These are phyloP conservation scores for Trissolcus brochymenae DNA, from an alignment of 2,888 invertebrate genomes.

Conservation along the genomic window DNA sequence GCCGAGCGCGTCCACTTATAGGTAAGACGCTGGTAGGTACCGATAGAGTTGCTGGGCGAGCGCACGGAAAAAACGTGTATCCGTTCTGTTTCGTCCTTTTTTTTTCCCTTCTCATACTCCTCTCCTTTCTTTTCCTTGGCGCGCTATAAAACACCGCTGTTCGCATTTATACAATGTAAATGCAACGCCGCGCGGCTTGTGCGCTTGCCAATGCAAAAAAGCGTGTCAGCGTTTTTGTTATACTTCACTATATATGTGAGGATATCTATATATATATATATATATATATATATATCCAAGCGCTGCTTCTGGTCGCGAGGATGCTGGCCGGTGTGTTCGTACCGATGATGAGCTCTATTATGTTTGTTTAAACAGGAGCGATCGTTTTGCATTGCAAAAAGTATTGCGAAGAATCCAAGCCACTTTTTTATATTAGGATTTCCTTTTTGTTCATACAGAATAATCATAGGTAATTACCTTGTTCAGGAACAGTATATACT, in stretches of 20 bases:
- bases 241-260: too few relatives aligned
- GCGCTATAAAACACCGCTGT: constrained; percentile 45
- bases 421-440: background rate
- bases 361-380: too few relatives aligned
- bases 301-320: too few relatives aligned
- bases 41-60: constrained; percentile 48
- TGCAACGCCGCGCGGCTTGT: constrained; percentile 26
- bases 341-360: too few relatives aligned
- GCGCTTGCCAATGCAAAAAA: constrained; percentile 24
- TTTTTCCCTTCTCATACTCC: constrained; percentile 9
- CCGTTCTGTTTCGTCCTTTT: constrained; percentile 40
- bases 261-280: too few relatives aligned
- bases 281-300: too few relatives aligned
- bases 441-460: background rate
- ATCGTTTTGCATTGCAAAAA: too few relatives aligned
- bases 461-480: too few relatives aligned
- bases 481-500: too few relatives aligned
- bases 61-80: constrained; percentile 49
- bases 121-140: constrained; percentile 35
- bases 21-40: constrained; percentile 43
- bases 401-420: too few relatives aligned
- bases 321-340: too few relatives aligned
- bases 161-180: constrained; percentile 56
- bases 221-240: constrained; percentile 8
- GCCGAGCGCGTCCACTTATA: constrained; percentile 54